Percentiles rank a stretch among this genome's conserved stretches.
phyloP scores from a whole-genome alignment of 2,797 vertebrate species.

The Sebastes variabilis region DNA sequence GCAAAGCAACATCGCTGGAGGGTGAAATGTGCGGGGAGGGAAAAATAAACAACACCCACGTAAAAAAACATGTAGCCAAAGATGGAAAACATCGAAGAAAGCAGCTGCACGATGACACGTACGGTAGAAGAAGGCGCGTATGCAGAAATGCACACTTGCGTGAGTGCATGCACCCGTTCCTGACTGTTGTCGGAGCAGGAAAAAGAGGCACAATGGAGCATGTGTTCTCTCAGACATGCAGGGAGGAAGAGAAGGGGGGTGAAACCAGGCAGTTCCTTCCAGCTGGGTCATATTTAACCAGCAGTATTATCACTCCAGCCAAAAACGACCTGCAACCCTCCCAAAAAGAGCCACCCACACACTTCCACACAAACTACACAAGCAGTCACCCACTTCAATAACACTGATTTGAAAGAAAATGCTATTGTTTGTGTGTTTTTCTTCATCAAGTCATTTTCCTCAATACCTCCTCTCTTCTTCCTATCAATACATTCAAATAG shows the following conservation, averaged over 20 bases:
- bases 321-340: constrained; percentile 48
- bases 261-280: constrained; percentile 64
- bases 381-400: neutral
- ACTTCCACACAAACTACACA: neutral
- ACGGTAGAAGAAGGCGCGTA: neutral
- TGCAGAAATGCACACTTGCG: constrained; percentile 36
- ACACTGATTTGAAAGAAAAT: neutral
- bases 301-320: constrained; percentile 38
- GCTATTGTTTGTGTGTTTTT: neutral
- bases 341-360: constrained; percentile 8
- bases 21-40: constrained; percentile 4
- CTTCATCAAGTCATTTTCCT: neutral
- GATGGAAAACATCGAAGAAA: constrained; percentile 13
- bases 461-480: neutral
- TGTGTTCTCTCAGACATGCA: constrained; percentile 67
- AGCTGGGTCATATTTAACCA: constrained; percentile 80
- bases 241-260: constrained; percentile 53
- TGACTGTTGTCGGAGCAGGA: constrained; percentile 42
- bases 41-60: constrained; percentile 47
- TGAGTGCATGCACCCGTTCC: constrained; percentile 37
- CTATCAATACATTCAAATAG: constrained; percentile 16
- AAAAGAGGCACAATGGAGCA: constrained; percentile 62
- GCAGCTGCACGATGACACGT: neutral
- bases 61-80: constrained; percentile 29
- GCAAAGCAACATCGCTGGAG: constrained; percentile 11